Percentiles rank a stretch among this genome's conserved stretches.
These are phyloP conservation scores for Microcebus murinus DNA, from an alignment of 2,113 vertebrate species.

Conservation along the genomic window DNA sequence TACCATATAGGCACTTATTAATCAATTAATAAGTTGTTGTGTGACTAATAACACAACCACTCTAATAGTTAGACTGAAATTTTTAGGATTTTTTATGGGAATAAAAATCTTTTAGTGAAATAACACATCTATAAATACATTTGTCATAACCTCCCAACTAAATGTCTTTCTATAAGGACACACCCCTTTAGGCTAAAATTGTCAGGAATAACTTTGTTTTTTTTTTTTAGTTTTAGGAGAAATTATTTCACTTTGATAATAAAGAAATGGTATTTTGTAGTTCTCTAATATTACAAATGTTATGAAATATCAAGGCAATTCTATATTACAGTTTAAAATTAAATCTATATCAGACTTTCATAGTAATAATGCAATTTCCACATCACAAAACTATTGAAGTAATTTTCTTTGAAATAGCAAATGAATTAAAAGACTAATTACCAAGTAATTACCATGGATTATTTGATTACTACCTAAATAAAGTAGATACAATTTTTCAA, in stretches of 20 bases:
- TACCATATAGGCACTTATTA: neutral
- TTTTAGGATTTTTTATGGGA: neutral
- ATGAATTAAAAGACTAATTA: slow-evolving; percentile 63
- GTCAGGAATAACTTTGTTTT: neutral
- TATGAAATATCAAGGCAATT: slow-evolving; percentile 14
- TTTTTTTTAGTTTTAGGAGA: neutral
- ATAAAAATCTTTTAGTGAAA: neutral
- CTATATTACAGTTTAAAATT: slow-evolving; percentile 18
- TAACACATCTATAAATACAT: neutral
- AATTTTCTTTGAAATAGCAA: slow-evolving; percentile 64
- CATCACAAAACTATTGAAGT: neutral
- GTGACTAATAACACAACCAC: neutral
- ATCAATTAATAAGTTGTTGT: neutral
- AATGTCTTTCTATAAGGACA: neutral
- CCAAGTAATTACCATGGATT: slow-evolving; percentile 42
- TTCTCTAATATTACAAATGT: slow-evolving; percentile 1
- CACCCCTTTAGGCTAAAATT: neutral
- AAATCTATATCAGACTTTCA: slow-evolving; percentile 27
- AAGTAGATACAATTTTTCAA: neutral
- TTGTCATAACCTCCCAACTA: neutral
- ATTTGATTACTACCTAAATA: slow-evolving; percentile 57
- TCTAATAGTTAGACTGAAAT: neutral
- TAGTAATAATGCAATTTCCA: slow-evolving; percentile 47
- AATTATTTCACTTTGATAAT: neutral
- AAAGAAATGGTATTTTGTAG: neutral